A percentile compares a stretch with the other conserved stretches of the same genome.
phyloP scores from a whole-genome alignment of 2,113 vertebrate species.

The Sphyrna mokarran region DNA sequence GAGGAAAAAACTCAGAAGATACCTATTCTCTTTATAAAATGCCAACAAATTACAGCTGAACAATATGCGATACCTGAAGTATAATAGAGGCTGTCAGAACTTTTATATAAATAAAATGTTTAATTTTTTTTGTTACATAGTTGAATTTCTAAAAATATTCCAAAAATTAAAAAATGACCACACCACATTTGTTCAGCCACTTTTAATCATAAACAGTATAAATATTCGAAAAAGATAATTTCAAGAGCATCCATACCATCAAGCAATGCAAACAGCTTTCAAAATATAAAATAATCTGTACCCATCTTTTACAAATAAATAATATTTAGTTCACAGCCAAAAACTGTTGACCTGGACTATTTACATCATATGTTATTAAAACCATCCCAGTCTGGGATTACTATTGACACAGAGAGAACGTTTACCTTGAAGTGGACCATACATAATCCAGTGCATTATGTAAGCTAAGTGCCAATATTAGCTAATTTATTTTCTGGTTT shows the following conservation, averaged over 20 bases:
- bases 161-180: neutral
- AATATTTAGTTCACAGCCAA: slow-evolving; percentile 28
- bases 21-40: neutral
- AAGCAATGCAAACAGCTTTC: slow-evolving; percentile 21
- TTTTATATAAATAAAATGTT: slow-evolving; percentile 7
- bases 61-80: neutral
- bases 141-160: neutral
- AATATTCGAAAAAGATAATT: slow-evolving; percentile 12
- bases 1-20: neutral
- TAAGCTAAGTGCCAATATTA: neutral
- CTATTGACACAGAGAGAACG: neutral
- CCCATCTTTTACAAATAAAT: slow-evolving; percentile 22
- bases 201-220: slow-evolving; percentile 36
- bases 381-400: neutral
- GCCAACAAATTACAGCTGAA: neutral
- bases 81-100: neutral
- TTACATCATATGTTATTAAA: neutral
- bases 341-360: neutral
- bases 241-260: slow-evolving; percentile 9
- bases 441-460: slow-evolving; percentile 4
- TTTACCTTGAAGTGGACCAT: neutral
- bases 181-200: neutral
- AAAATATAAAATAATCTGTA: slow-evolving; percentile 27
- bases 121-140: neutral
- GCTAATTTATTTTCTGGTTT: neutral